Conservation (phyloP, 2,888 invertebrate species). For the Drosophila yooni region DNA sequence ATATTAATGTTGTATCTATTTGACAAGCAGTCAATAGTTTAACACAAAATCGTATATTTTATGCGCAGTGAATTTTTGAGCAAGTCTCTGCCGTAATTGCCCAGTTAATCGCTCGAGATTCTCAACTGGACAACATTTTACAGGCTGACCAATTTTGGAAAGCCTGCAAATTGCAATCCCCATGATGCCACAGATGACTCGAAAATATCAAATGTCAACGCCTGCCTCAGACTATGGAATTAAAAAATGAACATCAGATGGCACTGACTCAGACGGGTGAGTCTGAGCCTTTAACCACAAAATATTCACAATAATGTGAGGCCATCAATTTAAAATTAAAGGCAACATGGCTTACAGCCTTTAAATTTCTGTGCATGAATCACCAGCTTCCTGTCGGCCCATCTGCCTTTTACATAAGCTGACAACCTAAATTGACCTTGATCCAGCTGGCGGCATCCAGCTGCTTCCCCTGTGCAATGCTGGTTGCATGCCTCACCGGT, state of each 20-base stretch:
- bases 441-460: conserved; percentile 20
- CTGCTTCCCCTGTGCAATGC: conserved; percentile 30
- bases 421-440: conserved; percentile 59
- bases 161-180: conserved; percentile 58
- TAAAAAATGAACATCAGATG: conserved; percentile 4
- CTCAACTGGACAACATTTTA: conserved; percentile 35
- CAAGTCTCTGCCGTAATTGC: conserved; percentile 15
- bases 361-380: conserved; percentile 42
- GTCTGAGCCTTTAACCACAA: conserved; percentile 16
- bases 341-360: conserved; percentile 48
- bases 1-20: conserved; percentile 41
- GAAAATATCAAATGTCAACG: conserved; percentile 75
- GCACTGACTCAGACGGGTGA: conserved; percentile 36
- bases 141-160: conserved; percentile 69
- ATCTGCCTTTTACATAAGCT: conserved; percentile 28
- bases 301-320: conserved; percentile 9
- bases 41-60: conserved; percentile 33
- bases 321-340: conserved; percentile 55
- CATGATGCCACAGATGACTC: conserved; percentile 21
- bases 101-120: conserved; percentile 1
- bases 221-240: conserved; percentile 39
- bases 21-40: conserved; percentile 37
- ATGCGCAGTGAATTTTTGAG: conserved; percentile 4
- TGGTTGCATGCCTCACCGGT: conserved; percentile 58
- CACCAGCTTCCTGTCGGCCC: conserved; percentile 42